phyloP scores from a whole-genome alignment of 2,888 invertebrate species.

The Hypomecis atomaria region DNA sequence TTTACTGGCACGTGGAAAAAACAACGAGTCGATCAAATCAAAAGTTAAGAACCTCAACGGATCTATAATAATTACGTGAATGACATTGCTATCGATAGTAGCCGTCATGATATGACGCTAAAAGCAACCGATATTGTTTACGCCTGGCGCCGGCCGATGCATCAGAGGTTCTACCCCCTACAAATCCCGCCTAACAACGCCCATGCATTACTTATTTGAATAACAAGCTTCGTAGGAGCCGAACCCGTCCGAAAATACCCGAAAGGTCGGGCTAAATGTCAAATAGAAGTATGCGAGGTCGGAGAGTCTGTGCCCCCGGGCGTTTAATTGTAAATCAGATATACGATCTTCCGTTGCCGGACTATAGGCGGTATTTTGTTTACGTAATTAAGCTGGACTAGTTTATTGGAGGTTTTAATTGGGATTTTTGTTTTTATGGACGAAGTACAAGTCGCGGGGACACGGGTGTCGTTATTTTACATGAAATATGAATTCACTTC shows the following conservation, averaged over 20 bases:
- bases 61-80: too few relatives aligned
- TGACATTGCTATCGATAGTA: too few relatives aligned
- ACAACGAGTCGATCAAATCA: too few relatives aligned
- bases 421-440: conserved; percentile 9
- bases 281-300: conserved; percentile 66
- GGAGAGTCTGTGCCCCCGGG: conserved; percentile 61
- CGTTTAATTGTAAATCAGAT: conserved; percentile 43
- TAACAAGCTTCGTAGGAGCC: conserved; percentile 69
- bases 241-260: conserved; percentile 65
- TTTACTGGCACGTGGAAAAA: too few relatives aligned
- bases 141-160: background rate
- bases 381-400: conserved; percentile 25
- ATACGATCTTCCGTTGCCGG: conserved; percentile 33
- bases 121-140: too few relatives aligned
- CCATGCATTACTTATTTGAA: conserved; percentile 54
- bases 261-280: conserved; percentile 82
- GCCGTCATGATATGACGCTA: too few relatives aligned
- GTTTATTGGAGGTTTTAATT: conserved; percentile 24
- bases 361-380: conserved; percentile 27
- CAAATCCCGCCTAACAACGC: conserved; percentile 33
- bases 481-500: background rate
- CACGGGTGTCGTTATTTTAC: background rate
- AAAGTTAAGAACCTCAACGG: too few relatives aligned
- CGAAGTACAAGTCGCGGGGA: background rate
- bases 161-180: conserved; percentile 25